Base-by-base conservation (phyloP, 2,888 invertebrate species). In the Plebejus melissa region DNA sequence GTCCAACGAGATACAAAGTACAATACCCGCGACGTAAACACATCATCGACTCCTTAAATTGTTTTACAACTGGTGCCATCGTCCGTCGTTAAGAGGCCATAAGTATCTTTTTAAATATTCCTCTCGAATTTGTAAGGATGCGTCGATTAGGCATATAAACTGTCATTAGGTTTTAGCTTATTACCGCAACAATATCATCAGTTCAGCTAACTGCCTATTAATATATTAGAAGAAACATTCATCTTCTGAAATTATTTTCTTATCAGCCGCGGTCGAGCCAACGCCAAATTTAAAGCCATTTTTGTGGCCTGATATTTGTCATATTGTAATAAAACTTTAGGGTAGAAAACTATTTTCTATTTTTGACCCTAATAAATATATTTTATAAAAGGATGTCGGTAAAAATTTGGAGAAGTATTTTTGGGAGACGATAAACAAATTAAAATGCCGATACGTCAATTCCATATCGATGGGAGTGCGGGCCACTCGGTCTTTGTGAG, bases 41-140 rank as follows among this genome's bases (percentile, higher is more conserved):
- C 84, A 88, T 90, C 90, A 90, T 92, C 88, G 88, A 85, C 82
- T 85, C 83, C 81, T 85, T 85, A 87, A 89, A 91, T 89, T 87
- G 84, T 86, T 91, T 91, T 91, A 91, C 88, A 85, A 82, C 82
- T 85, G 82, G 85, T 83, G 78, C 81, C 83, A 83, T 84, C 83
- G 82, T 89, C 81, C 83, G 83, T 84, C 83, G 82, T 89, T 87
- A 89, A 88, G 80, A 78, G 80, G 80, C 83, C 82, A 83, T 77
- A 79, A 79, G 82, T 78, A 81, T 78, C 79, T 75, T 77, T 75
- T 57, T 38, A 74, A 57, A n/a, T 7, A 16, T 38, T 36, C 22
- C 2, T 41, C n/a, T 70, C 22, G 4, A 71, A 50, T 70, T 36
- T 70, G 22, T 41, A 41, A 22, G 1, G 46, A 13, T 16, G 69